A percentile compares a stretch with the other conserved stretches of the same genome.
phyloP scores from a whole-genome alignment of 2,797 vertebrate genomes.

The Betta splendens region DNA sequence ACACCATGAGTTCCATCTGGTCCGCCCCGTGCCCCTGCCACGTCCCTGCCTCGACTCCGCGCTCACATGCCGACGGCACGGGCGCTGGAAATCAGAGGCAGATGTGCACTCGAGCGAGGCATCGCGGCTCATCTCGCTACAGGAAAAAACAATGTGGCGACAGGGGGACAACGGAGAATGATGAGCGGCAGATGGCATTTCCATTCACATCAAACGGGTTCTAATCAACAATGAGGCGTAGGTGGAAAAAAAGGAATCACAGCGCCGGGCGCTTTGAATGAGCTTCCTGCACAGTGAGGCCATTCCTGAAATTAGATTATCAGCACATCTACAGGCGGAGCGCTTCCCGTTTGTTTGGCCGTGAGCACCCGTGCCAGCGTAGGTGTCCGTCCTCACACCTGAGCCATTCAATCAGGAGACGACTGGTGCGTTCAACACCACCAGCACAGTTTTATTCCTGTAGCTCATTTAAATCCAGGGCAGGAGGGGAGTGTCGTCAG shows the following conservation, averaged over 20 bases:
- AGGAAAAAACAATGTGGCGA: slow-evolving; percentile 47
- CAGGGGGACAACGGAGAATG: slow-evolving; percentile 49
- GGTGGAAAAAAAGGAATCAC: slow-evolving; percentile 3
- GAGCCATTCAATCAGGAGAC: neutral
- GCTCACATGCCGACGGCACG: slow-evolving; percentile 49
- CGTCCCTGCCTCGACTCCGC: slow-evolving; percentile 63
- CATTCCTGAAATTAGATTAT: slow-evolving; percentile 10
- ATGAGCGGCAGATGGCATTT: slow-evolving; percentile 61
- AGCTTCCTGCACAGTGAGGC: neutral
- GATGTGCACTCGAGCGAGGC: slow-evolving; percentile 59
- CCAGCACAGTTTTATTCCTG: neutral
- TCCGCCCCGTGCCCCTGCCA: slow-evolving; percentile 65
- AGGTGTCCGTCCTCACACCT: slow-evolving; percentile 20
- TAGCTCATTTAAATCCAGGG: slow-evolving; percentile 11
- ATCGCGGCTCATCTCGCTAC: slow-evolving; percentile 40
- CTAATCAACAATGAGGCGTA: slow-evolving; percentile 15
- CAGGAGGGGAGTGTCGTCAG: slow-evolving; percentile 21
- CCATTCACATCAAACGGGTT: slow-evolving; percentile 1
- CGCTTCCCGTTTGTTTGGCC: neutral
- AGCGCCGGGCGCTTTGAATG: neutral
- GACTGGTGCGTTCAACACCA: neutral
- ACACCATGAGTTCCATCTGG: slow-evolving; percentile 66
- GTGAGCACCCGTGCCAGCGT: neutral
- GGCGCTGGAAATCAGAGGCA: slow-evolving; percentile 71
- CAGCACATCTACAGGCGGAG: neutral